Conservation (phyloP, 2,797 vertebrate genomes). For the Melanotaenia nigrans region DNA sequence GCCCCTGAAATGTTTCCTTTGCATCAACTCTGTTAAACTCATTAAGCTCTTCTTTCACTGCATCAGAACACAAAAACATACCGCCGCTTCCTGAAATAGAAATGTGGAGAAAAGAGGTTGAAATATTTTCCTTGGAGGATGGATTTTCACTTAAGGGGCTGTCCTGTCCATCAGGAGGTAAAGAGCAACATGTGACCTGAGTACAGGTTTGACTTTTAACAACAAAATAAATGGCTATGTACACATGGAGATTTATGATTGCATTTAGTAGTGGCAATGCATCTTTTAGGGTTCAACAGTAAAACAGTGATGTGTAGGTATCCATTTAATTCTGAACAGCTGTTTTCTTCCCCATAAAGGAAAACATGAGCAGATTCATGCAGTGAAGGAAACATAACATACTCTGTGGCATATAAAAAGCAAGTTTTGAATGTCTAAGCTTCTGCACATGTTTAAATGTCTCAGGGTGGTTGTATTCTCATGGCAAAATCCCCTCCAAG, state of each 20-base stretch:
- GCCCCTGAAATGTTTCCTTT: conserved; percentile 29
- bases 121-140: conserved; percentile 42
- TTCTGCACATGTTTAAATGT: not conserved
- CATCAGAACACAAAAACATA: conserved; percentile 38
- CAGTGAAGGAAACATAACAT: conserved; percentile 41
- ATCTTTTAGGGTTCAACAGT: conserved; percentile 36
- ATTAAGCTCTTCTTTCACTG: conserved; percentile 55
- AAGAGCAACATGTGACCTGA: conserved; percentile 21
- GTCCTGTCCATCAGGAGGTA: conserved; percentile 7
- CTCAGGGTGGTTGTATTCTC: not conserved
- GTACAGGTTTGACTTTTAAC: conserved; percentile 26
- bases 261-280: not conserved
- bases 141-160: conserved; percentile 61
- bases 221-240: conserved; percentile 14
- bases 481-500: not conserved
- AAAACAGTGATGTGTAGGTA: conserved; percentile 55
- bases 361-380: conserved; percentile 24
- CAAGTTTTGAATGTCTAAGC: conserved; percentile 2
- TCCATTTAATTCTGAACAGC: conserved; percentile 60
- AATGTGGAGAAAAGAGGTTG: conserved; percentile 32
- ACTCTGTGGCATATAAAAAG: conserved; percentile 17
- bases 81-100: conserved; percentile 60
- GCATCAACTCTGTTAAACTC: conserved; percentile 64
- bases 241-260: conserved; percentile 23
- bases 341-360: conserved; percentile 56